A percentile compares a stretch with the other conserved stretches of the same genome.
phyloP scores from a whole-genome alignment of 2,888 invertebrate species.

The Stictocephala bisonia region DNA sequence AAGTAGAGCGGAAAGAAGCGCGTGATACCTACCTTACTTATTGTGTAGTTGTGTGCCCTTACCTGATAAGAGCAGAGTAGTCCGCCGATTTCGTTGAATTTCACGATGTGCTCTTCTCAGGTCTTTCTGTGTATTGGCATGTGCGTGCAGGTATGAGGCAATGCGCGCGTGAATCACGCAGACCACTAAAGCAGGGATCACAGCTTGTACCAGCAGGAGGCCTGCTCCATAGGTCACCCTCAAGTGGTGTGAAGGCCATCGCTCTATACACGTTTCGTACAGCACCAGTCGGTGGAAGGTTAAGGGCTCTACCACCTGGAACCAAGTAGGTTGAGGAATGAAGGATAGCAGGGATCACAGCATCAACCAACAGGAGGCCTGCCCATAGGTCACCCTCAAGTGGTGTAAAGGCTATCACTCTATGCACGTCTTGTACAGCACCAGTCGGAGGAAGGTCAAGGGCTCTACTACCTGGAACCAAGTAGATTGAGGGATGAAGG shows the following conservation, averaged over 20 bases:
- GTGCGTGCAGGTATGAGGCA: constrained; percentile 58
- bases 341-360: constrained; percentile 66
- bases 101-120: constrained; percentile 58
- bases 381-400: constrained; percentile 83
- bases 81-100: constrained; percentile 60
- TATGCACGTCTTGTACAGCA: constrained; percentile 64
- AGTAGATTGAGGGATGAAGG: no score
- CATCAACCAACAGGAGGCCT: constrained; percentile 83
- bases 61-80: constrained; percentile 64
- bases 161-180: constrained; percentile 60
- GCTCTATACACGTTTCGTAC: constrained; percentile 64
- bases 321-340: not conserved
- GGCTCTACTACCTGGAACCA: constrained; percentile 60
- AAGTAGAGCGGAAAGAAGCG: no score
- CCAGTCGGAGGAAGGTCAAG: constrained; percentile 58
- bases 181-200: constrained; percentile 63
- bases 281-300: constrained; percentile 60
- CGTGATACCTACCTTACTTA: no score
- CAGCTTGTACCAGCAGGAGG: constrained; percentile 80
- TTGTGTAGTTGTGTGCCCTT: no score
- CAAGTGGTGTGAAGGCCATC: constrained; percentile 62
- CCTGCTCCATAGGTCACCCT: constrained; percentile 90
- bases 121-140: constrained; percentile 58
- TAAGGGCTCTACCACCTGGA: constrained; percentile 60
- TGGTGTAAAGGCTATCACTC: constrained; percentile 63